These are phyloP conservation scores for Syngnathus floridae DNA, from an alignment of 2,113 vertebrate species.

Conservation along the genomic window DNA sequence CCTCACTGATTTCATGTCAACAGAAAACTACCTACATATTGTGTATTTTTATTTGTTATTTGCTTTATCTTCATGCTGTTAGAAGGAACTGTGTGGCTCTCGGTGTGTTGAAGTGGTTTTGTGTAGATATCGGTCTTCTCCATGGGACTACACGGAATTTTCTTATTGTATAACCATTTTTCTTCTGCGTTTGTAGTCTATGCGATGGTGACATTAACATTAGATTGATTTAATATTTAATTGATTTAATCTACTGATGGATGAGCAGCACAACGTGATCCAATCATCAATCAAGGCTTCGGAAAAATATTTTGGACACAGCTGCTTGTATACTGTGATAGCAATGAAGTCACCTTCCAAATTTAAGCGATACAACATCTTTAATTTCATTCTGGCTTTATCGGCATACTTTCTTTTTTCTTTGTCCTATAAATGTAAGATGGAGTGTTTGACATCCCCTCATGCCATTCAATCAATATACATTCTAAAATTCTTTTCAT, in stretches of 20 bases:
- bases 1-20: conserved; percentile 71
- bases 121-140: conserved; percentile 61
- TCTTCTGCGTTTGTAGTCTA: conserved; percentile 21
- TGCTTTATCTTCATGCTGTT: conserved; percentile 72
- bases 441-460: background rate
- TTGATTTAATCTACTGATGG: conserved; percentile 23
- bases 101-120: conserved; percentile 61
- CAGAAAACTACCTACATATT: conserved; percentile 71
- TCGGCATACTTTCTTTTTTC: background rate
- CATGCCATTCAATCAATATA: background rate
- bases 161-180: conserved; percentile 36
- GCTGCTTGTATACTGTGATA: conserved; percentile 3
- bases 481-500: background rate
- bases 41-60: conserved; percentile 72
- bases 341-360: conserved; percentile 5
- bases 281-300: conserved; percentile 8
- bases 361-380: conserved; percentile 3
- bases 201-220: conserved; percentile 30
- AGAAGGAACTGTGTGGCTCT: conserved; percentile 58
- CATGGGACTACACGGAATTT: conserved; percentile 55
- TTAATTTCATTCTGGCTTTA: background rate
- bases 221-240: conserved; percentile 22
- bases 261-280: conserved; percentile 14
- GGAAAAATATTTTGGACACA: conserved; percentile 1
- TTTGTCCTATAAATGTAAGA: background rate